Base-by-base conservation (phyloP, 1,140 invertebrate species). In the Drosophila bifasciata region DNA sequence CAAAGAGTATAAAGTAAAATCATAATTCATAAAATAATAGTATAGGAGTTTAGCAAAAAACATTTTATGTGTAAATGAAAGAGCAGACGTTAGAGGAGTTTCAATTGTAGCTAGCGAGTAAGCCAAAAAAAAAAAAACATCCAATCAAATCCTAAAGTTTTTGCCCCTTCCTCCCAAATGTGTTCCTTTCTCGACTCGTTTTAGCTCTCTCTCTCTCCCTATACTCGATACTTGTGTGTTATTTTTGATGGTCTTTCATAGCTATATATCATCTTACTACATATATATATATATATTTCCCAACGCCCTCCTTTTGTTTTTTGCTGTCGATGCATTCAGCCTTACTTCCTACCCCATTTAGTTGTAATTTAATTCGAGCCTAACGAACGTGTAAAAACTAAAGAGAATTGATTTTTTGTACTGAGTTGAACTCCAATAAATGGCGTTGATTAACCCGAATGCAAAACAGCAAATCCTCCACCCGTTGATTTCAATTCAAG, bases 401-500 rank as follows among this genome's bases (percentile, higher is more conserved):
- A 53, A 56, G 16, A 60, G 49, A 45, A 62, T 69, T 85, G 59
- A 68, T 62, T 69, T 76, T 74, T 63, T 77, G 83, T 85, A 85
- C 74, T 67, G 57, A 70, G 70, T 63, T 58, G 28, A 63, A 36
- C 57, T 86, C 59, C 69, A 78, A 85, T 85, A 85, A 85, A 85
- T 81, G 85, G 66, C 50, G 77, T 86, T 81, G 49, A 77, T 86
- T 81, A 63, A 81, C 68, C 55, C 73, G 78, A 75, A 74, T 88
- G 81, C 81, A 81, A 70, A 85, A 80, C 76, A 75, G 77, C 77
- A 85, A 50, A 51, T 21, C n/a, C 3, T 32, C 9, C 11, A n/a
- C 7, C 40, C 16, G 7, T 1, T 16, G 8, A 15, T 57, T 40
- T 48, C 48, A 75, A 79, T 71, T 76, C 23, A 59, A 58, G 72